Evolutionary conservation across 2,797 vertebrate species (phyloP), one percentile per base, ranked within the genome.

Genomic region (Enteromius afrohamiltoni): DNA sequence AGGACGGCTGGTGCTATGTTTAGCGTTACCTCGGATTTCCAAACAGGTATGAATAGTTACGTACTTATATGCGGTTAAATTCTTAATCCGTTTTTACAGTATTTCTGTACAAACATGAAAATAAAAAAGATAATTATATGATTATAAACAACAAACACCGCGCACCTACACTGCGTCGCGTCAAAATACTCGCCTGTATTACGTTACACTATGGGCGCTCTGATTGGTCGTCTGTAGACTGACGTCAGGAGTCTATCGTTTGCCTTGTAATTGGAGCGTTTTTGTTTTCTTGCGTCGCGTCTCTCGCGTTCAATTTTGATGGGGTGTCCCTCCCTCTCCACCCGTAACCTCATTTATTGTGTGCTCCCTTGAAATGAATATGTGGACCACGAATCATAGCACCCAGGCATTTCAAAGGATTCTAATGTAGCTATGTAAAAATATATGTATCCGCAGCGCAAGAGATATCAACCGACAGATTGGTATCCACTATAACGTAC

Each of bases 271-370:
- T 42, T 45, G 40, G 62, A 26, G 49, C 49, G 73, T 58, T 83
- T 67, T 67, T 67, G 71, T 67, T 76, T 55, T 53, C 13, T 69
- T 6, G 80, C 70, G 69, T 81, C 42, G 40, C 65, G 40, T 80
- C 79, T 70, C 60, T 31, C 10, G 73, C 51, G 74, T 58, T 58
- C 64, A 60, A 3, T 78, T 77, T 70, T 3, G 40, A 45, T 69
- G 62, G 51, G 26, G 49, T 62, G 51, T 62, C 74, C 37, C 51
- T 70, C 51, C 74, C 74, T 81, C 68, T 75, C 21, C 26, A 16
- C 17, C 37, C 16, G n/a, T 60, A 55, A 47, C 74, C 49, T 77
- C 74, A 16, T 77, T 83, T 69, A 77, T 83, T 70, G 82, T 83
- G 49, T 62, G 37, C 53, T 69, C 26, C 26, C 53, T 55, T 19